Percentiles rank a stretch among this genome's conserved stretches.
Conservation (phyloP, 2,888 invertebrate species). For the Lysandra bellargus region DNA sequence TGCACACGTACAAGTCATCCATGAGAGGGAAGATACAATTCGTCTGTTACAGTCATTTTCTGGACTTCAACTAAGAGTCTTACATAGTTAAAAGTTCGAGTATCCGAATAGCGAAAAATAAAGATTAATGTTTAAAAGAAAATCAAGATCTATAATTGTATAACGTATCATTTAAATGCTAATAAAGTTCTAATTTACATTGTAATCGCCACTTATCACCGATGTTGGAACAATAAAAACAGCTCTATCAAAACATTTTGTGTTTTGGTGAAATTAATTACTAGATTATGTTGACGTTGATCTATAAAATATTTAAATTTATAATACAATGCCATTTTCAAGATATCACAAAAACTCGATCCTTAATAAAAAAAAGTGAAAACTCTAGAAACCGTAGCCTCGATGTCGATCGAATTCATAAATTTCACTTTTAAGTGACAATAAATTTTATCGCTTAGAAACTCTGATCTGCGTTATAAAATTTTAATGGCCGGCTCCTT, state of each 20-base stretch:
- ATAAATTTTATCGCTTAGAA: slow-evolving; percentile 27
- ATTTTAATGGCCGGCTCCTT: slow-evolving; percentile 14
- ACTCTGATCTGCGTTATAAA: slow-evolving; percentile 25
- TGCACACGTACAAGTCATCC: no score
- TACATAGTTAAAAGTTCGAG: background rate
- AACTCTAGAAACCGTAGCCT: slow-evolving; percentile 13
- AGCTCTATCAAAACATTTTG: background rate
- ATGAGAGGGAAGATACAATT: no score
- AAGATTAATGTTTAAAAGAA: background rate
- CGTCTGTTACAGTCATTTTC: no score
- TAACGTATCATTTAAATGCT: background rate
- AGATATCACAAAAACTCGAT: slow-evolving; percentile 19
- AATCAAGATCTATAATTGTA: background rate
- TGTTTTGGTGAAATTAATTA: slow-evolving; percentile 15
- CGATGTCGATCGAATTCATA: slow-evolving; percentile 20
- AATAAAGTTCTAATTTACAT: slow-evolving; percentile 4
- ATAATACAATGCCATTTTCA: slow-evolving; percentile 10
- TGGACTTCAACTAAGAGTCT: no score
- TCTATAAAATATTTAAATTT: slow-evolving; percentile 11
- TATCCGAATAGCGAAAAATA: background rate
- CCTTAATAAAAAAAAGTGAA: slow-evolving; percentile 27
- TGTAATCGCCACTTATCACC: background rate
- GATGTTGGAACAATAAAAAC: background rate
- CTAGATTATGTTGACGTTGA: background rate
- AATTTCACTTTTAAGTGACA: slow-evolving; percentile 30